These are phyloP conservation scores for Andricus quercusramuli DNA, from an alignment of 2,888 invertebrate species.

Conservation along the genomic window DNA sequence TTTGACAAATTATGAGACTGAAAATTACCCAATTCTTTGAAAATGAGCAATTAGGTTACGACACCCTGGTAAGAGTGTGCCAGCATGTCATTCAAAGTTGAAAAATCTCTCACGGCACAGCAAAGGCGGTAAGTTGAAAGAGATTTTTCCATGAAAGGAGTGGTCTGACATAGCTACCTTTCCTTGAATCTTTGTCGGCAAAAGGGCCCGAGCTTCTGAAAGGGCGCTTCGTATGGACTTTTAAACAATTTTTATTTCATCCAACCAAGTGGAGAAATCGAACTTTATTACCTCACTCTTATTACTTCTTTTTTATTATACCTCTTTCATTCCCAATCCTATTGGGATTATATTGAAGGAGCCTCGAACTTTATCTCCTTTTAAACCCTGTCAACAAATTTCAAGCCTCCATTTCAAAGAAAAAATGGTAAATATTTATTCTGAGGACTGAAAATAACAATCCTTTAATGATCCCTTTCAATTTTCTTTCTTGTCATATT, in stretches of 20 bases:
- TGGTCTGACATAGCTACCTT: slow-evolving; percentile 69
- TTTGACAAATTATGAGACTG: not conserved
- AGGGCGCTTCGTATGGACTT: slow-evolving; percentile 18
- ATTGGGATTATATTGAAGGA: not conserved
- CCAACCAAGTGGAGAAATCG: slow-evolving; percentile 28
- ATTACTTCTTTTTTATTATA: slow-evolving; percentile 13
- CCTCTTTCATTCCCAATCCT: not conserved
- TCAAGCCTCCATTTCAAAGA: not conserved
- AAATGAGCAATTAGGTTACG: slow-evolving; percentile 5
- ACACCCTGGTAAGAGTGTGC: not conserved
- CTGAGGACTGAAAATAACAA: not conserved
- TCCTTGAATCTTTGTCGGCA: slow-evolving; percentile 70
- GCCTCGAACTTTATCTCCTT: not conserved
- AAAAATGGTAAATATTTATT: not conserved
- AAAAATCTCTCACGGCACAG: slow-evolving; percentile 21
- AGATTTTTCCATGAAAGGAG: slow-evolving; percentile 75
- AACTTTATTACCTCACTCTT: slow-evolving; percentile 17
- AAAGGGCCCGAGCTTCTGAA: slow-evolving; percentile 46
- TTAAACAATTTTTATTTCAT: slow-evolving; percentile 47
- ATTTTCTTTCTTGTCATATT: not conserved
- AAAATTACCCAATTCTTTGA: not conserved
- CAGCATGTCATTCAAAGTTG: not conserved
- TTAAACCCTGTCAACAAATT: not conserved
- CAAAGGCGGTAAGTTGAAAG: slow-evolving; percentile 76
- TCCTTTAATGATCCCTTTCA: not conserved